These are phyloP conservation scores for Saccostrea cuccullata DNA, from an alignment of 1,140 invertebrate genomes.

Conservation along the genomic window DNA sequence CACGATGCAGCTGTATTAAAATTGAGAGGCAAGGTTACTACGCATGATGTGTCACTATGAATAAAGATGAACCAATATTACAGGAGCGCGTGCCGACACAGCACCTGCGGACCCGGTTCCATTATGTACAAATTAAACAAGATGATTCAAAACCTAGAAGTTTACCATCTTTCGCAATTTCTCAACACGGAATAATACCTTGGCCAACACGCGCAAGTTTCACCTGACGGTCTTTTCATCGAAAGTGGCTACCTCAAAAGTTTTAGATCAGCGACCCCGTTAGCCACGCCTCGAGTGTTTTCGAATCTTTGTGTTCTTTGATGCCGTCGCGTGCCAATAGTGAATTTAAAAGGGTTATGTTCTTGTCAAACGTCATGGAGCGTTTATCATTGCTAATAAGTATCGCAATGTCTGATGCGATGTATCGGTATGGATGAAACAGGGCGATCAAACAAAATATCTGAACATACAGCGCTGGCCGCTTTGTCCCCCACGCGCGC, in stretches of 20 bases:
- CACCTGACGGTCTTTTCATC: slow-evolving; percentile 6
- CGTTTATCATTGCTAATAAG: slow-evolving; percentile 22
- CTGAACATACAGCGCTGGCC: neutral
- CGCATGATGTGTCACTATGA: neutral
- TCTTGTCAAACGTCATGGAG: slow-evolving; percentile 4
- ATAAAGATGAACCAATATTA: slow-evolving; percentile 20
- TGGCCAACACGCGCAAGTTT: slow-evolving; percentile 12
- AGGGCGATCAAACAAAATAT: slow-evolving; percentile 17
- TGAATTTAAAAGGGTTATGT: neutral
- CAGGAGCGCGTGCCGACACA: slow-evolving; percentile 1
- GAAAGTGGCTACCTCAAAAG: slow-evolving; percentile 14
- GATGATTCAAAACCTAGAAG: slow-evolving; percentile 30
- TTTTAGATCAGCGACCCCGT: neutral
- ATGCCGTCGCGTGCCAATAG: slow-evolving; percentile 20
- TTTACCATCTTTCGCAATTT: slow-evolving; percentile 12
- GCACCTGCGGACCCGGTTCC: slow-evolving; percentile 12
- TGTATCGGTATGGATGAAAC: slow-evolving; percentile 26
- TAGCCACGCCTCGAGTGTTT: slow-evolving; percentile 19
- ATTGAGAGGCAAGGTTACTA: neutral
- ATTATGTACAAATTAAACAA: slow-evolving; percentile 31
- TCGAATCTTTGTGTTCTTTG: neutral
- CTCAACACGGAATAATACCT: neutral
- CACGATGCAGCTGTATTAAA: slow-evolving; percentile 26
- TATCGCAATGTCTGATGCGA: slow-evolving; percentile 23
- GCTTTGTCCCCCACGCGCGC: slow-evolving; percentile 24